Percentiles rank a stretch among this genome's conserved stretches.
Conservation (phyloP, 2,113 vertebrate genomes). For the Argyrosomus japonicus region DNA sequence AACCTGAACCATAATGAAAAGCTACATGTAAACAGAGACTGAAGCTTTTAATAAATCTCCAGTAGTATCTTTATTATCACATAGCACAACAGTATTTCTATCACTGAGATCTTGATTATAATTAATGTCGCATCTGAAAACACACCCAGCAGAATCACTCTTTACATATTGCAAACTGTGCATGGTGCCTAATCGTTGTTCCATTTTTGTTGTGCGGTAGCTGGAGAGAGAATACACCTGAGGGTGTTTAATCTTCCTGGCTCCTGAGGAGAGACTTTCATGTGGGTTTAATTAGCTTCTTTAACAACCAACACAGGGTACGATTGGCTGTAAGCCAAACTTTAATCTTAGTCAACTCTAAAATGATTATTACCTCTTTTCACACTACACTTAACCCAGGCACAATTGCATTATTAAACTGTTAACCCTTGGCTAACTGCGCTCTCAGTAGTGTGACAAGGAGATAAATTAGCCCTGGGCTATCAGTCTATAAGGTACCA, state of each 20-base stretch:
- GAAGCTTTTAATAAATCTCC: slow-evolving; percentile 18
- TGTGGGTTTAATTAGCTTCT: slow-evolving; percentile 80
- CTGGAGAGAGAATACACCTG: slow-evolving; percentile 54
- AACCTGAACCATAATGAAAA: background rate
- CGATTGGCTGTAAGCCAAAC: slow-evolving; percentile 70
- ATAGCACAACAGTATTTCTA: slow-evolving; percentile 27
- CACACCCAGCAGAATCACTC: slow-evolving; percentile 21
- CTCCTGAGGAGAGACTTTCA: slow-evolving; percentile 67
- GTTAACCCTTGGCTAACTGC: slow-evolving; percentile 60
- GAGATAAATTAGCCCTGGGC: slow-evolving; percentile 36
- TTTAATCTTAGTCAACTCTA: slow-evolving; percentile 73
- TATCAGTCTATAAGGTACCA: background rate
- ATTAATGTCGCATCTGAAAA: slow-evolving; percentile 27
- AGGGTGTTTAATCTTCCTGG: slow-evolving; percentile 71
- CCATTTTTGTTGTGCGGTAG: slow-evolving; percentile 43
- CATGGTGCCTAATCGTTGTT: slow-evolving; percentile 46
- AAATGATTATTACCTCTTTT: slow-evolving; percentile 80
- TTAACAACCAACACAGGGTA: slow-evolving; percentile 71
- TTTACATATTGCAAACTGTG: slow-evolving; percentile 21
- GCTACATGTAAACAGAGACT: slow-evolving; percentile 14
- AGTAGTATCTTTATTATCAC: slow-evolving; percentile 6
- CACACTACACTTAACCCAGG: slow-evolving; percentile 73
- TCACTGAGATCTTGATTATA: slow-evolving; percentile 38
- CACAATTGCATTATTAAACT: slow-evolving; percentile 66
- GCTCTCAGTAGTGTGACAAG: slow-evolving; percentile 38